A percentile compares a stretch with the other conserved stretches of the same genome.
These are phyloP conservation scores for Phortica magna DNA, from an alignment of 2,888 invertebrate genomes.

Conservation along the genomic window DNA sequence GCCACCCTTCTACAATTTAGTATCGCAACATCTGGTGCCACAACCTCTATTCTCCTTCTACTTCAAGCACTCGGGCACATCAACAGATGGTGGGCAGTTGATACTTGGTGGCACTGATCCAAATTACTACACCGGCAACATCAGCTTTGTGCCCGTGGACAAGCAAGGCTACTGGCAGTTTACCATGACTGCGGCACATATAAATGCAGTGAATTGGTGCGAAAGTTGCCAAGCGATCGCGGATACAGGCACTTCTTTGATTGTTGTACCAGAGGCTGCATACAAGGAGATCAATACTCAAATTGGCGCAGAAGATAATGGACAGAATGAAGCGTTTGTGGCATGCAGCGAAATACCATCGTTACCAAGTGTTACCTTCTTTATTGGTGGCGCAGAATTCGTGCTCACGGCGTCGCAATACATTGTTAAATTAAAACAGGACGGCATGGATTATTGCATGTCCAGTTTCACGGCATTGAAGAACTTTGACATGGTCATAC, in stretches of 20 bases:
- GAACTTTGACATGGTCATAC: slow-evolving; percentile 87
- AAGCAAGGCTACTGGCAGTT: slow-evolving; percentile 97
- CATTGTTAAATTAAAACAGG: slow-evolving; percentile 79
- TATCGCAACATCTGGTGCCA: slow-evolving; percentile 84
- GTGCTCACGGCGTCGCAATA: slow-evolving; percentile 88
- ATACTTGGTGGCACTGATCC: slow-evolving; percentile 96
- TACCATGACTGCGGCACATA: slow-evolving; percentile 84
- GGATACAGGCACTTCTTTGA: slow-evolving; percentile 95
- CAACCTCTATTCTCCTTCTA: slow-evolving; percentile 94
- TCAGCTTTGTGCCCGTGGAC: slow-evolving; percentile 86
- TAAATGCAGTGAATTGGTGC: slow-evolving; percentile 82
- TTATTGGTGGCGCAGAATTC: slow-evolving; percentile 85
- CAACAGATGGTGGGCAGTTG: slow-evolving; percentile 84
- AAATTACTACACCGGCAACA: slow-evolving; percentile 84
- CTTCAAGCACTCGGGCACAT: slow-evolving; percentile 83
- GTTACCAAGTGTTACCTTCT: slow-evolving; percentile 87
- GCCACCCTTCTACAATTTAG: slow-evolving; percentile 95
- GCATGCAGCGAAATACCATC: slow-evolving; percentile 86
- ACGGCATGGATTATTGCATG: background rate
- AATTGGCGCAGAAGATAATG: background rate
- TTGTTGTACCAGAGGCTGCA: slow-evolving; percentile 72
- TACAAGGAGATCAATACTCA: background rate
- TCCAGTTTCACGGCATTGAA: background rate
- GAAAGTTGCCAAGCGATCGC: slow-evolving; percentile 92
- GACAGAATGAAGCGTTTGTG: slow-evolving; percentile 78